Percentiles rank a stretch among this genome's conserved stretches.
Evolutionary conservation across 2,113 vertebrate genomes (phyloP).

Genomic region (Delphinus delphis): DNA sequence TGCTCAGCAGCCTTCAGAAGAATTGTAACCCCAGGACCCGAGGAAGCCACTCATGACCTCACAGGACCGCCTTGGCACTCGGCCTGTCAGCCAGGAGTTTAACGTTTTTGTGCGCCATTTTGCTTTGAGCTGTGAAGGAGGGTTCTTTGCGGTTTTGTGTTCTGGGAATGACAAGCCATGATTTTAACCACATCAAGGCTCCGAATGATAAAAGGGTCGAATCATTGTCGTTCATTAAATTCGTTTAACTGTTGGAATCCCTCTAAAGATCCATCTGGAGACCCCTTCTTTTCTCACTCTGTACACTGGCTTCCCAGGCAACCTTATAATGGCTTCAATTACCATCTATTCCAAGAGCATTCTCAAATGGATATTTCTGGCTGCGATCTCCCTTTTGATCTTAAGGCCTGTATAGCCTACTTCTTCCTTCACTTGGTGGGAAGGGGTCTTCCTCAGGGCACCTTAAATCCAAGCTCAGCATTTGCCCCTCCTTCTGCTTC

Average conservation of each 20-base stretch:
- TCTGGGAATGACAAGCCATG: neutral
- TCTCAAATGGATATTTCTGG: neutral
- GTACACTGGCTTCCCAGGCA: neutral
- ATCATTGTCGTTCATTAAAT: neutral
- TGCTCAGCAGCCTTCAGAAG: neutral
- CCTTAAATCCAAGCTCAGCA: neutral
- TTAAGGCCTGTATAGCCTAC: neutral
- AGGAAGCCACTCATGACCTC: neutral
- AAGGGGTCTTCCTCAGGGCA: neutral
- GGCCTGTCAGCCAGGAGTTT: neutral
- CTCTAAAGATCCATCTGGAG: neutral
- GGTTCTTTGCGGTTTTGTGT: neutral
- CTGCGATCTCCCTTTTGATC: neutral
- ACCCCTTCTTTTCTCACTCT: neutral
- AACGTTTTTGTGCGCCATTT: neutral
- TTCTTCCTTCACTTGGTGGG: neutral
- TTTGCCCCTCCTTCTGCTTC: neutral
- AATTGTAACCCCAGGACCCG: rapidly evolving
- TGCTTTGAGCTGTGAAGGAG: neutral
- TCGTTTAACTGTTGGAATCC: neutral
- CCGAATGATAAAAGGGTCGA: neutral
- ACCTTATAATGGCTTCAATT: neutral
- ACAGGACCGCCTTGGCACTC: neutral
- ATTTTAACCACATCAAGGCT: slow-evolving; percentile 20
- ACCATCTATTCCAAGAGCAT: neutral